A percentile compares a stretch with the other conserved stretches of the same genome.
Conservation (phyloP, 2,113 vertebrate genomes). For the Patagioenas fasciata region DNA sequence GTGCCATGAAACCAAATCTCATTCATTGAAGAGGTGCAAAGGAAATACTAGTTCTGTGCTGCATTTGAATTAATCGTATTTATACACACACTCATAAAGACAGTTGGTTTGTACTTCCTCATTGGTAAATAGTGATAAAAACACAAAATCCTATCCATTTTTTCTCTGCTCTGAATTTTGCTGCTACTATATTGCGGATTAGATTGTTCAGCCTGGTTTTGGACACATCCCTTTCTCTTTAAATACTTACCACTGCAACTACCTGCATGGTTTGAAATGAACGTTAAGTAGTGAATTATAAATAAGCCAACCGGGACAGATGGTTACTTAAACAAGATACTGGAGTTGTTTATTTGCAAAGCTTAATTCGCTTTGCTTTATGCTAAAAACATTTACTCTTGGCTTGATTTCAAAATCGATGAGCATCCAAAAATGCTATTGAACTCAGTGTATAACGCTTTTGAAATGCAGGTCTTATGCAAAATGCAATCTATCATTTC, state of each 20-base stretch:
- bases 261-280: conserved; percentile 24
- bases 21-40: background rate
- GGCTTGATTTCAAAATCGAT: conserved; percentile 1
- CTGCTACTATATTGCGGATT: background rate
- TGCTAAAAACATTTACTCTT: conserved; percentile 11
- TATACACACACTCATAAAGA: background rate
- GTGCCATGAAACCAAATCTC: background rate
- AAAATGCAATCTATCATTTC: background rate
- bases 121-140: background rate
- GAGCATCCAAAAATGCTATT: background rate
- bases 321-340: background rate
- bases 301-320: background rate
- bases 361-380: conserved; percentile 22
- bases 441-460: background rate
- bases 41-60: background rate
- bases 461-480: background rate
- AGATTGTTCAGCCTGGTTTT: background rate
- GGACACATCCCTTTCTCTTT: background rate
- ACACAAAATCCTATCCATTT: background rate
- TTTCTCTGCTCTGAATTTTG: background rate
- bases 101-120: background rate
- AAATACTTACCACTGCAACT: background rate
- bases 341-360: conserved; percentile 26
- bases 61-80: background rate
- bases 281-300: background rate